Conservation (phyloP, 2,888 invertebrate species). For the Acleris emargana region DNA sequence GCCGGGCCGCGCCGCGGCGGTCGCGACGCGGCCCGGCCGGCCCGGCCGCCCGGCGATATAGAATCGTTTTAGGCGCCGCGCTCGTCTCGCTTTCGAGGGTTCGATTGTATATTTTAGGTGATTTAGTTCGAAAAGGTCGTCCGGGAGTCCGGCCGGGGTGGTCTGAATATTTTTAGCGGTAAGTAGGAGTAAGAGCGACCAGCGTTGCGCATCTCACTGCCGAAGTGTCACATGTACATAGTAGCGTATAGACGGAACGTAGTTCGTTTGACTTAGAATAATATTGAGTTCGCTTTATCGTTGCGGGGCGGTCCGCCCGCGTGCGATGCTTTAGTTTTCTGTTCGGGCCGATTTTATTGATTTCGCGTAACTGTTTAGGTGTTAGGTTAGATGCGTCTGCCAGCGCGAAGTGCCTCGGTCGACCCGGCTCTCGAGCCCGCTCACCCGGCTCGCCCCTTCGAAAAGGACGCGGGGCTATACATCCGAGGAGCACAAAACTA, state of each 20-base stretch:
- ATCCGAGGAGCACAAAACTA: background rate
- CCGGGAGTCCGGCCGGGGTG: slow-evolving; percentile 48
- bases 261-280: slow-evolving; percentile 52
- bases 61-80: slow-evolving; percentile 39
- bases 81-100: slow-evolving; percentile 39
- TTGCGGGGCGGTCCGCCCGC: slow-evolving; percentile 47
- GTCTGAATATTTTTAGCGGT: slow-evolving; percentile 61
- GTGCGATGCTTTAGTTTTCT: slow-evolving; percentile 54
- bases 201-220: slow-evolving; percentile 76
- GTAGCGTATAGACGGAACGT: slow-evolving; percentile 51
- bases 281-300: slow-evolving; percentile 54
- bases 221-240: slow-evolving; percentile 70
- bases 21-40: slow-evolving; percentile 53
- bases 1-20: slow-evolving; percentile 42
- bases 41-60: slow-evolving; percentile 69
- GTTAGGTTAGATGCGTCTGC: slow-evolving; percentile 44
- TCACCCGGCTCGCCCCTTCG: background rate
- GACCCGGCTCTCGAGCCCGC: slow-evolving; percentile 29
- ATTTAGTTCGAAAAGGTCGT: slow-evolving; percentile 50
- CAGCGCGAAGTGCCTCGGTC: slow-evolving; percentile 65
- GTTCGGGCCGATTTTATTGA: slow-evolving; percentile 44
- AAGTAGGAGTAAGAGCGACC: slow-evolving; percentile 60
- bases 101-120: slow-evolving; percentile 52
- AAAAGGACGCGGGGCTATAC: background rate
- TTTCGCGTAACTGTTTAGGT: slow-evolving; percentile 21